Evolutionary conservation across 2,113 vertebrate genomes (phyloP).

Genomic region (Gopherus flavomarginatus): DNA sequence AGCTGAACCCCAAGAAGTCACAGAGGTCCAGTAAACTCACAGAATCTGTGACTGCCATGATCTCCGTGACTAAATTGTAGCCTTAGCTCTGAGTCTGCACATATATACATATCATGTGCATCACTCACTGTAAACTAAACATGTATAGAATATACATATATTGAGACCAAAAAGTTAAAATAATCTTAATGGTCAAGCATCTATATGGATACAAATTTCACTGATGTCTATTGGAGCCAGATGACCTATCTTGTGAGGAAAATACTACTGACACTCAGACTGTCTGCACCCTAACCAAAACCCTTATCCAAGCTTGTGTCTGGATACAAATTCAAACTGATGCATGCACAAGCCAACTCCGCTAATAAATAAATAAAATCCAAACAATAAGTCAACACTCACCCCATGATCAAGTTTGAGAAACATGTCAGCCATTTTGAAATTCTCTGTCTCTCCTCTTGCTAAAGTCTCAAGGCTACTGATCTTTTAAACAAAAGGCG

Average conservation of each 20-base stretch:
- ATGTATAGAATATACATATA: background rate
- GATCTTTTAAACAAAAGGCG: background rate
- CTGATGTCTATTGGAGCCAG: background rate
- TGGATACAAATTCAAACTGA: background rate
- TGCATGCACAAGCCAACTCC: background rate
- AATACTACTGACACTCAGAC: background rate
- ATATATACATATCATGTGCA: background rate
- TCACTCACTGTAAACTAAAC: background rate
- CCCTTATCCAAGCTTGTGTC: background rate
- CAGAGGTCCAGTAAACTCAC: no score
- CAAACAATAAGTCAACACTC: background rate
- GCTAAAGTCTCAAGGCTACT: background rate
- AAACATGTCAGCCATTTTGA: background rate
- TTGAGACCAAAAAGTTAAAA: background rate
- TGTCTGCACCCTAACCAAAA: background rate
- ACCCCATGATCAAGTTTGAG: background rate
- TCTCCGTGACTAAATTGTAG: no score
- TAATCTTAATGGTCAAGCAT: background rate
- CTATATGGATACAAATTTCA: background rate
- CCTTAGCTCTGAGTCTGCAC: background rate
- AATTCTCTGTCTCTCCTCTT: background rate
- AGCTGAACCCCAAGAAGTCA: no score
- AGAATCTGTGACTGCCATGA: no score
- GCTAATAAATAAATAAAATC: background rate
- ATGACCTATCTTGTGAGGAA: background rate